Conservation (phyloP, 2,888 invertebrate genomes). For the Pasiphila rectangulata region DNA sequence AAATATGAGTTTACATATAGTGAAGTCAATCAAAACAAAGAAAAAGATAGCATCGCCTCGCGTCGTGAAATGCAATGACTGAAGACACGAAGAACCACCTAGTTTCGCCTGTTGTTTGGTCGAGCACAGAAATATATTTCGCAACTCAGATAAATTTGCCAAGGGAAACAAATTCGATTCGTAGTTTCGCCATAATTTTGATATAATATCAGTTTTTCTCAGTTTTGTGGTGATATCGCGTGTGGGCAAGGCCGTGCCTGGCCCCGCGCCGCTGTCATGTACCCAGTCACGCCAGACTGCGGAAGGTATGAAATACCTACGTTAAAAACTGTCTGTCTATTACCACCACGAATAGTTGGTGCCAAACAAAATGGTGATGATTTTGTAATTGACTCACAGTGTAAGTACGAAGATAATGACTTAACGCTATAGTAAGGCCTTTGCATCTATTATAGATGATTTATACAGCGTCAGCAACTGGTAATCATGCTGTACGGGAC, state of each 20-base stretch:
- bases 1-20: too few relatives aligned
- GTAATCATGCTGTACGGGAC: too few relatives aligned
- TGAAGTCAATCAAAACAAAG: too few relatives aligned
- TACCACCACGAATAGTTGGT: slow-evolving; percentile 10
- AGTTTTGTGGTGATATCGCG: slow-evolving; percentile 62
- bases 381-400: slow-evolving; percentile 19
- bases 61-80: too few relatives aligned
- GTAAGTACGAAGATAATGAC: too few relatives aligned
- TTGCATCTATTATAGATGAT: too few relatives aligned
- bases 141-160: slow-evolving; percentile 3
- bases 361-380: slow-evolving; percentile 6
- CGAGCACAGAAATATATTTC: background rate
- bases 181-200: slow-evolving; percentile 38
- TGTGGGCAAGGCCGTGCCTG: slow-evolving; percentile 65
- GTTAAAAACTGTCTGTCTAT: slow-evolving; percentile 19
- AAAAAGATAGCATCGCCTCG: too few relatives aligned
- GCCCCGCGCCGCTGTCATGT: slow-evolving; percentile 65
- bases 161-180: slow-evolving; percentile 18
- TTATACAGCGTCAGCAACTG: too few relatives aligned
- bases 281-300: slow-evolving; percentile 61
- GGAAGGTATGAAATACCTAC: slow-evolving; percentile 11
- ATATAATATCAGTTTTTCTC: slow-evolving; percentile 48
- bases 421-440: too few relatives aligned
- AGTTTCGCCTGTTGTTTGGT: background rate
- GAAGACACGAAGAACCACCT: too few relatives aligned